Base-by-base conservation (phyloP, 2,797 vertebrate species). In the Melanotaenia pygmaea region DNA sequence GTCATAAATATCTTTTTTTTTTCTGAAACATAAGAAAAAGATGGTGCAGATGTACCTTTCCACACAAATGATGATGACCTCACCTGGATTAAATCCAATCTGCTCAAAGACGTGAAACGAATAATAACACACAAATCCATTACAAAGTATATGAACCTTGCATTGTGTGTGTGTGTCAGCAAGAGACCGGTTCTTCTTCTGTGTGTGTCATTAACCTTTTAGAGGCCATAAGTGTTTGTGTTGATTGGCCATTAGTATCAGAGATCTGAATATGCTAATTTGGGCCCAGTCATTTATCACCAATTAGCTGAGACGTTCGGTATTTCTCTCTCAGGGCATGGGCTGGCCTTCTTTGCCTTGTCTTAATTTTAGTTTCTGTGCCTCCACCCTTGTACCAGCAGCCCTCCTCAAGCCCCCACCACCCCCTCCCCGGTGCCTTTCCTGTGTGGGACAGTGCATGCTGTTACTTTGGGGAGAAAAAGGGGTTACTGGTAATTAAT, bases 401-500 rank as follows among this genome's bases (percentile, higher is more conserved):
- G 64, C 77, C 72, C 59, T 75, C 65, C 37, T 54, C 28, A 56
- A 22, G 35, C 59, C 60, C 26, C 53, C 2, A 3, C 40, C 61
- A 24, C 4, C 38, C n/a, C 67, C 73, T 53, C 60, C 65, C 38
- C 30, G 5, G 43, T 13, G 54, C 47, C 77, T 65, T 30, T 83
- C 57, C 71, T 72, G 80, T 82, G 82, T 84, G 81, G 84, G 84
- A 88, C 77, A 67, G 85, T 51, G 69, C 79, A 88, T 56, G 47
- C 86, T 89, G 85, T 82, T 91, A 74, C 64, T 84, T 45, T 74
- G 56, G 74, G 73, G 45, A 50, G 66, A 75, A 75, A 59, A 67
- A 30, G 58, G 93, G 92, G 86, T 92, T 93, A 83, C 93, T 95
- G 93, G 93, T 95, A 92, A 95, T 95, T 96, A 95, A 97, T 97